Percentiles rank a stretch among this genome's conserved stretches.
These are phyloP conservation scores for Halcyon malimbica DNA, from an alignment of 2,113 vertebrate species.

Conservation along the genomic window DNA sequence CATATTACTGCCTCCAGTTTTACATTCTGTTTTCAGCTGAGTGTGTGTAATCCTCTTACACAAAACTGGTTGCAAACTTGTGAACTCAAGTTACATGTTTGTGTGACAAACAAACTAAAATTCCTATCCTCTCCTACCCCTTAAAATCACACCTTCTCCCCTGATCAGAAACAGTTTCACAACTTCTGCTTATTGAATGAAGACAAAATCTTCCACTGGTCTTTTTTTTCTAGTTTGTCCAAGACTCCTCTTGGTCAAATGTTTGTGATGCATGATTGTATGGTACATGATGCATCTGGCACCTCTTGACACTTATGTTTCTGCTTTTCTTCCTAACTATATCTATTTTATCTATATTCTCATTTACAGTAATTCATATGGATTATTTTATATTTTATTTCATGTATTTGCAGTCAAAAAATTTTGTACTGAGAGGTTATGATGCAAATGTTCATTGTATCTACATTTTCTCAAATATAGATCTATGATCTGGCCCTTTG, in stretches of 20 bases:
- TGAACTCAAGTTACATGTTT: accelerated
- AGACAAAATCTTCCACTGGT: background rate
- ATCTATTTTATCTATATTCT: background rate
- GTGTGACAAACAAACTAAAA: background rate
- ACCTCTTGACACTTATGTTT: background rate
- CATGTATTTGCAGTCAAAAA: background rate
- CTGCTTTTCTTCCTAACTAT: background rate
- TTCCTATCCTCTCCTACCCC: accelerated
- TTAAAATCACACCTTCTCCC: accelerated
- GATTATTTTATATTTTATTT: background rate
- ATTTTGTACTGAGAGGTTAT: background rate
- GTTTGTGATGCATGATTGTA: background rate
- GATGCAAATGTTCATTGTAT: background rate
- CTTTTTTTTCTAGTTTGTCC: background rate
- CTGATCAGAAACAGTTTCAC: background rate
- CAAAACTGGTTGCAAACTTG: background rate
- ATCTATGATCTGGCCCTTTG: background rate
- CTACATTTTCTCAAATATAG: background rate
- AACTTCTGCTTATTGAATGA: background rate
- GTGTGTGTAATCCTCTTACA: background rate
- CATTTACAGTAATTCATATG: background rate
- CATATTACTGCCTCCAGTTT: background rate
- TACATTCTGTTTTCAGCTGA: background rate
- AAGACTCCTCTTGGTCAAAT: background rate
- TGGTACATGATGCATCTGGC: too few relatives aligned